Evolutionary conservation across 2,888 invertebrate species (phyloP).

Genomic region (Meghimatium bilineatum): DNA sequence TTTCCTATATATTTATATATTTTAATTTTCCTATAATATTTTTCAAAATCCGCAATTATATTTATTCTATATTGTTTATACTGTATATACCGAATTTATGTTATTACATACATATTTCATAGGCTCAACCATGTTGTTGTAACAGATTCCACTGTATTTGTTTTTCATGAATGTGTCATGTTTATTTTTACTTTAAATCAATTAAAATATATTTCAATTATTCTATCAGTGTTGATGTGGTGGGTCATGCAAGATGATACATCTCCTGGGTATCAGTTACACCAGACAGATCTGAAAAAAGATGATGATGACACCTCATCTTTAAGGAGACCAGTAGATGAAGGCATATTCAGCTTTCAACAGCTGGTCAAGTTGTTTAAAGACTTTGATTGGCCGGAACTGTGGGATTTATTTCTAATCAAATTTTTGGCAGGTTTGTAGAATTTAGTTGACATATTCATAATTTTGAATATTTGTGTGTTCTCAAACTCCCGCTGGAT

Average conservation of each 20-base stretch:
- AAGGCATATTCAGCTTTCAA: conserved; percentile 58
- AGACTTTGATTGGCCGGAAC: conserved; percentile 55
- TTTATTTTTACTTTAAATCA: neutral
- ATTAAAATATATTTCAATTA: neutral
- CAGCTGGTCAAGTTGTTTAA: conserved; percentile 59
- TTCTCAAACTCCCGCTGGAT: no score
- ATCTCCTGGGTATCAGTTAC: neutral
- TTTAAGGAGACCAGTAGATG: conserved; percentile 54
- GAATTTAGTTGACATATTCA: neutral
- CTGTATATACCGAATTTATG: no score
- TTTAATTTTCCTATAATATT: no score
- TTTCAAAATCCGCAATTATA: no score
- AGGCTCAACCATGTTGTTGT: no score
- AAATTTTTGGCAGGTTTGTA: conserved; percentile 67
- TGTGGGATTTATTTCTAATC: conserved; percentile 75
- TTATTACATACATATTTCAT: no score
- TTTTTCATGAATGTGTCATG: no score
- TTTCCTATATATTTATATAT: no score
- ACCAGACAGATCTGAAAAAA: neutral
- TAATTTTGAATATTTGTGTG: no score
- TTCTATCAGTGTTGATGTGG: conserved; percentile 18
- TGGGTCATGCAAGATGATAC: conserved; percentile 4
- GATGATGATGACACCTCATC: conserved; percentile 50
- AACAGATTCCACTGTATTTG: no score
- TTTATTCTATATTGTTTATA: no score